Evolutionary conservation across 2,113 vertebrate genomes (phyloP).

Genomic region (Phalacrocorax pelagicus): DNA sequence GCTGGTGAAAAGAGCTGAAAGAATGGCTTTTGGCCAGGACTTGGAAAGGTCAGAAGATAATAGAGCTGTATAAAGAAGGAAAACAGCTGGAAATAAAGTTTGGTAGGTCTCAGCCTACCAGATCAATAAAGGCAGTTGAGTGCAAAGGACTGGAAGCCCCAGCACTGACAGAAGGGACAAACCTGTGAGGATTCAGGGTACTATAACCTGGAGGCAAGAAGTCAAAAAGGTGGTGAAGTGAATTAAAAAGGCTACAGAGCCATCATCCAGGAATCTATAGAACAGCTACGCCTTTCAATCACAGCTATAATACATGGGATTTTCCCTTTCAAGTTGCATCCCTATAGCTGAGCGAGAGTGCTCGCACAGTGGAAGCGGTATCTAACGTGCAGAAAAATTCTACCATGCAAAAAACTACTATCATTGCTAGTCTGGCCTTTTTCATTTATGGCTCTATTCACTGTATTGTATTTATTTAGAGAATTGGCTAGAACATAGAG

Average conservation of each 20-base stretch:
- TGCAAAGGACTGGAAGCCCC: not conserved
- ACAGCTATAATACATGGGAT: accelerated
- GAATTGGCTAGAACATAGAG: not conserved
- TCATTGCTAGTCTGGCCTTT: not conserved
- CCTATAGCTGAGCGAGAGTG: accelerated
- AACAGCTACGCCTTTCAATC: not conserved
- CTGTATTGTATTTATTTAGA: not conserved
- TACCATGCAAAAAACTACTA: not conserved
- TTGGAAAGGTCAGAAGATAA: not conserved
- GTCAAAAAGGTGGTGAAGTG: not conserved
- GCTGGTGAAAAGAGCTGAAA: not conserved
- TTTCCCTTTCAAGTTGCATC: not conserved
- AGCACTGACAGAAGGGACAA: accelerated
- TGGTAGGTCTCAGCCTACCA: not conserved
- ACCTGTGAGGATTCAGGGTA: not conserved
- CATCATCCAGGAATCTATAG: not conserved
- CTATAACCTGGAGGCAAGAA: not conserved
- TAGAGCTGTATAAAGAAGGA: not conserved
- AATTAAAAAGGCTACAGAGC: not conserved
- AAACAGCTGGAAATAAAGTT: not conserved
- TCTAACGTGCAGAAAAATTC: not conserved
- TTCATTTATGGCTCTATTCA: not conserved
- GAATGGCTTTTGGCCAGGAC: not conserved
- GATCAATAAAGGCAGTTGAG: not conserved
- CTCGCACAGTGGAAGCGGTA: not conserved